These are phyloP conservation scores for Calyptomena viridis DNA, from an alignment of 2,113 vertebrate species.

Conservation along the genomic window DNA sequence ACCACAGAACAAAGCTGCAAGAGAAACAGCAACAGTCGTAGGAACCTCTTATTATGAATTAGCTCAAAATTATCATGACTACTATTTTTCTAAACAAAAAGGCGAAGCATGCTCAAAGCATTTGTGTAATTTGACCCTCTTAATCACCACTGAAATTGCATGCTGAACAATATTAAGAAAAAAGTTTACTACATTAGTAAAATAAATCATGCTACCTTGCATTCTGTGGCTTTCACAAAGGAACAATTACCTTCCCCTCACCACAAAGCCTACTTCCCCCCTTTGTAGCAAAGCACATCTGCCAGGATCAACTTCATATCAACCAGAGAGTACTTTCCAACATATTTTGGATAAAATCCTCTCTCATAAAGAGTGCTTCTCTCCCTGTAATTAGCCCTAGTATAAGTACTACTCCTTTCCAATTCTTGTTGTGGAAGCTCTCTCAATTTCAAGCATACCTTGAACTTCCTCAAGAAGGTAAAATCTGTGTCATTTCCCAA, in stretches of 20 bases:
- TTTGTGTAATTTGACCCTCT: not conserved
- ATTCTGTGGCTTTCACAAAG: not conserved
- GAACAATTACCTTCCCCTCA: not conserved
- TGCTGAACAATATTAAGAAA: not conserved
- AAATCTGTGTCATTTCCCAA: not conserved
- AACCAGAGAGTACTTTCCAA: not conserved
- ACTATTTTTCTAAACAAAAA: not conserved
- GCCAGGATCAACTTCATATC: not conserved
- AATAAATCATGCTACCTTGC: not conserved
- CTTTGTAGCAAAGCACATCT: not conserved
- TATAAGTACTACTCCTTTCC: not conserved
- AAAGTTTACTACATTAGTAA: not conserved
- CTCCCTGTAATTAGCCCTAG: not conserved
- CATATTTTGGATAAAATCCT: not conserved
- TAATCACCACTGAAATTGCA: not conserved
- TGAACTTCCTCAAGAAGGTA: not conserved
- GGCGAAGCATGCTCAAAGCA: not conserved
- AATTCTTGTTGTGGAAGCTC: not conserved
- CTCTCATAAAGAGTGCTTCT: not conserved
- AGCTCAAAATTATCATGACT: not conserved
- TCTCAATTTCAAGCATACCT: not conserved
- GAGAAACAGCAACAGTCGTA: not conserved
- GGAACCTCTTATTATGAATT: not conserved
- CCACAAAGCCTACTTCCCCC: not conserved
- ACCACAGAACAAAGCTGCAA: not conserved